These are phyloP conservation scores for Pedionomus torquatus DNA, from an alignment of 2,113 vertebrate genomes.

Conservation along the genomic window DNA sequence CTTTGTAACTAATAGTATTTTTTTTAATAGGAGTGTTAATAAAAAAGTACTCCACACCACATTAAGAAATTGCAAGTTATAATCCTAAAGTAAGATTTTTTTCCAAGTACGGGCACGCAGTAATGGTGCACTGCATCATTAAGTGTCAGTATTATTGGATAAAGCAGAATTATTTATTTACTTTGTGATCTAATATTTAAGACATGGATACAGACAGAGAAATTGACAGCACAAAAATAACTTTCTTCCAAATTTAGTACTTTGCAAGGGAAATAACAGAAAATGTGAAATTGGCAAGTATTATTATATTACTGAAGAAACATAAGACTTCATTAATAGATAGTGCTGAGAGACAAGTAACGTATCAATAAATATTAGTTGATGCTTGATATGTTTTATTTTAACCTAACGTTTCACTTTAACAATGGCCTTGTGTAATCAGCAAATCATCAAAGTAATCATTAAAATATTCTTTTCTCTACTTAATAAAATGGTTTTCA, in stretches of 20 bases:
- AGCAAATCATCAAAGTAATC: too few relatives aligned
- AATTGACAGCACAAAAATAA: not conserved
- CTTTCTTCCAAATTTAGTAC: not conserved
- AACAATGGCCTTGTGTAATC: not conserved
- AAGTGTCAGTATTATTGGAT: not conserved
- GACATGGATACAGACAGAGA: not conserved
- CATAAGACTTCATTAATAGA: not conserved
- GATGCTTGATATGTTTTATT: not conserved
- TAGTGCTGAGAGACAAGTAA: not conserved
- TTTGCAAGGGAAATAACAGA: not conserved
- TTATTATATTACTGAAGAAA: not conserved
- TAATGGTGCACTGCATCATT: not conserved
- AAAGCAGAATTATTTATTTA: constrained; percentile 9
- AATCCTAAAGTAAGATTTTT: not conserved
- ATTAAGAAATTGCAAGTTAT: not conserved
- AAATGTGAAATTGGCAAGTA: not conserved
- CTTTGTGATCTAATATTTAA: constrained; percentile 5
- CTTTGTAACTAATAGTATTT: not conserved
- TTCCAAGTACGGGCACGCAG: not conserved
- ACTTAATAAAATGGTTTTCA: not conserved
- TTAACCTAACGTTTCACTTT: not conserved
- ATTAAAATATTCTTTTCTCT: not conserved
- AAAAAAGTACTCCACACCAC: not conserved
- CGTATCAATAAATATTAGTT: not conserved
- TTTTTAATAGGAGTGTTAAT: not conserved